Conservation (phyloP, 2,113 vertebrate species). For the Procavia capensis region DNA sequence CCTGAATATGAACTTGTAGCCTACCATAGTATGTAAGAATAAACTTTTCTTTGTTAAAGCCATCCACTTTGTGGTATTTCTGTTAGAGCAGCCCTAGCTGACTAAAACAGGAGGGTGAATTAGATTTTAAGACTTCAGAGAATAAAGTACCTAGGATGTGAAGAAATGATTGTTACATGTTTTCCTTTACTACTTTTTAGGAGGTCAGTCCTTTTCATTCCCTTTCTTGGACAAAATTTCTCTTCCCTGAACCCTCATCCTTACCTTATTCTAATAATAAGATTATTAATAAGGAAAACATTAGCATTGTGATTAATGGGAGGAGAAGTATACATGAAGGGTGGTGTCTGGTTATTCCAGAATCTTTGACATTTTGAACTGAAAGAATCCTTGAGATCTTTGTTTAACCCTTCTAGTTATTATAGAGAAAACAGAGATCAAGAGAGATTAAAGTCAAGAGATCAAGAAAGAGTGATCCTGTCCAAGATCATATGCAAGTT, state of each 20-base stretch:
- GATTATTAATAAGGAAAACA: background rate
- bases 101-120: background rate
- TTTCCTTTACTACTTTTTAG: background rate
- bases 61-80: too few species aligned
- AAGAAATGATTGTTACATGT: background rate
- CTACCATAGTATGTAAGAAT: too few species aligned
- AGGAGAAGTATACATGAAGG: background rate
- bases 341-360: background rate
- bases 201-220: background rate
- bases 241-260: background rate
- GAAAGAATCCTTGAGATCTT: background rate
- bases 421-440: background rate
- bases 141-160: background rate
- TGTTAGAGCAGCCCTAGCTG: too few species aligned
- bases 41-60: too few species aligned
- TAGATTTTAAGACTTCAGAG: background rate
- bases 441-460: background rate
- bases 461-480: background rate
- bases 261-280: background rate
- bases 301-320: background rate
- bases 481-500: background rate
- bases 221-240: background rate
- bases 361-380: background rate
- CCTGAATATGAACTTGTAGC: too few species aligned
- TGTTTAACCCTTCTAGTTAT: background rate